Percentiles rank a stretch among this genome's conserved stretches.
phyloP scores from a whole-genome alignment of 2,797 vertebrate genomes.

The Cossypha heuglini region DNA sequence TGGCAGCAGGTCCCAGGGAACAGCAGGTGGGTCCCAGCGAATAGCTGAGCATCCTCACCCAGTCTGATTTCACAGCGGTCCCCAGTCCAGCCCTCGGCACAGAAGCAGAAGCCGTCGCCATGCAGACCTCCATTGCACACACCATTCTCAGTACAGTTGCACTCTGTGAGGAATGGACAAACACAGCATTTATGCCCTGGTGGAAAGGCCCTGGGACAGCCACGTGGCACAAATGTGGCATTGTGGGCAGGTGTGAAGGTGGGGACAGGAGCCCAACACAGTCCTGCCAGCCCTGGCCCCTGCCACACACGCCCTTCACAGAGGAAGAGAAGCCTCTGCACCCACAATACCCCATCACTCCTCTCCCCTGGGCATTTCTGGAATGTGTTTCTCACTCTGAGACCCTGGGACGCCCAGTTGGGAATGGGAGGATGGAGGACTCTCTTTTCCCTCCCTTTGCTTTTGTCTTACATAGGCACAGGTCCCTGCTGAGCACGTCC shows the following conservation, averaged over 20 bases:
- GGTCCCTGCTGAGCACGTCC: not conserved
- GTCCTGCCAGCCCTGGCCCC: not conserved
- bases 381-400: not conserved
- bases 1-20: not conserved
- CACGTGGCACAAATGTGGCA: rapidly evolving
- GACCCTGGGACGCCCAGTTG: rapidly evolving
- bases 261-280: rapidly evolving
- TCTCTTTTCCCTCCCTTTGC: not conserved
- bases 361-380: not conserved
- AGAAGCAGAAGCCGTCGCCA: slow-evolving; percentile 87
- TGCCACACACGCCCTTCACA: rapidly evolving
- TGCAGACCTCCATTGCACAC: slow-evolving; percentile 83
- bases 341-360: not conserved
- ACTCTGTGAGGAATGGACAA: slow-evolving; percentile 72
- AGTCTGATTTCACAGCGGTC: slow-evolving; percentile 78
- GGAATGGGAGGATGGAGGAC: not conserved
- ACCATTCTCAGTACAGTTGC: slow-evolving; percentile 80
- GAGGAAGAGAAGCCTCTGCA: not conserved
- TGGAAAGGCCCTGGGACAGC: not conserved
- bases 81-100: slow-evolving; percentile 85
- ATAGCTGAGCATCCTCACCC: slow-evolving; percentile 68
- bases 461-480: not conserved
- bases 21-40: not conserved
- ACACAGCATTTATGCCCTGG: not conserved
- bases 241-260: not conserved